These are phyloP conservation scores for Urechis unicinctus DNA, from an alignment of 2,888 invertebrate species.

Conservation along the genomic window DNA sequence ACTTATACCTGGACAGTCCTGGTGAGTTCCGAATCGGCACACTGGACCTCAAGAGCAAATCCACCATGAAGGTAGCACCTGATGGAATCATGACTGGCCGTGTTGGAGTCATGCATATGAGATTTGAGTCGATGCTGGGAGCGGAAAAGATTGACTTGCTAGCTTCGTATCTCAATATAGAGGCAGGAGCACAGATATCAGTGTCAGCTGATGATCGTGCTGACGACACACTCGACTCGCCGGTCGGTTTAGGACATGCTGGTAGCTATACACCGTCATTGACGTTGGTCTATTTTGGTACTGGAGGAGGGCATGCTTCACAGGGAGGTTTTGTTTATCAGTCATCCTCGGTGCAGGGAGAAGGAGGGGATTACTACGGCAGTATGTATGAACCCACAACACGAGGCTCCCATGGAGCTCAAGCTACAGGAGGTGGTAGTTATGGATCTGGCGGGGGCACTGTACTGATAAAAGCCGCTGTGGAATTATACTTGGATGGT, in stretches of 20 bases:
- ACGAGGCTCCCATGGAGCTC: slow-evolving; percentile 27
- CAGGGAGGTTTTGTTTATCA: slow-evolving; percentile 24
- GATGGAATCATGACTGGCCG: slow-evolving; percentile 20
- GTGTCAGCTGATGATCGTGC: slow-evolving; percentile 26
- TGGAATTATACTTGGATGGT: slow-evolving; percentile 2
- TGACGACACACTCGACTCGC: slow-evolving; percentile 23
- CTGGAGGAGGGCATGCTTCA: slow-evolving; percentile 32
- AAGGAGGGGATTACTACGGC: slow-evolving; percentile 27
- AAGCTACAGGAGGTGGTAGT: slow-evolving; percentile 3
- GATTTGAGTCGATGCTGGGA: slow-evolving; percentile 26
- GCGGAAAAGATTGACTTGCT: slow-evolving; percentile 28
- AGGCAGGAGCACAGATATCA: slow-evolving; percentile 29
- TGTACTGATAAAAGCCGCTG: background rate
- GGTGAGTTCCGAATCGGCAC: slow-evolving; percentile 24
- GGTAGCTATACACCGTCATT: slow-evolving; percentile 3
- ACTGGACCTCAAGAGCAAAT: slow-evolving; percentile 26
- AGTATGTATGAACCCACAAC: slow-evolving; percentile 22
- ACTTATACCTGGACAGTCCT: slow-evolving; percentile 17
- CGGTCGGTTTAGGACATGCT: slow-evolving; percentile 19
- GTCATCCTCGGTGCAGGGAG: slow-evolving; percentile 1
- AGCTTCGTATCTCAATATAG: slow-evolving; percentile 23
- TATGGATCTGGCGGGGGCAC: slow-evolving; percentile 4
- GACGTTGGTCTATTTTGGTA: too few relatives aligned
- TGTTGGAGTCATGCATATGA: slow-evolving; percentile 22
- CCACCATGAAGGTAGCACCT: slow-evolving; percentile 23